Conservation (phyloP, 2,797 vertebrate genomes). For the Lateolabrax maculatus region DNA sequence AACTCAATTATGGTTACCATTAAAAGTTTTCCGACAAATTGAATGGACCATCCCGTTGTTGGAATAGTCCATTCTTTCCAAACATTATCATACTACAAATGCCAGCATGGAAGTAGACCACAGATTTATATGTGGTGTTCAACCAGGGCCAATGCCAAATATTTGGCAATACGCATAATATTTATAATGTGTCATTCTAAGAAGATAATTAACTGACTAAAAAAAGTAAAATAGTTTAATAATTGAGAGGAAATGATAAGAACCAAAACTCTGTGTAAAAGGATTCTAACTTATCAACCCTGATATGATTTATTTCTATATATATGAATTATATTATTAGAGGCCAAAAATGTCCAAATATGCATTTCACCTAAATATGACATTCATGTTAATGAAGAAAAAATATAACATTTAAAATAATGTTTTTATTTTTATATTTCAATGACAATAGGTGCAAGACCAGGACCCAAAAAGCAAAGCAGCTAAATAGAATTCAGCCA, state of each 20-base stretch:
- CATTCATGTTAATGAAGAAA: neutral
- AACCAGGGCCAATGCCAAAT: neutral
- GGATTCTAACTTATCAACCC: neutral
- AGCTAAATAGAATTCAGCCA: neutral
- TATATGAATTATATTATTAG: neutral
- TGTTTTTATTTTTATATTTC: neutral
- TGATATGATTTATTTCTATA: neutral
- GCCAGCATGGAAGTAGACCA: neutral
- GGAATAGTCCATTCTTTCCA: neutral
- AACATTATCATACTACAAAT: neutral
- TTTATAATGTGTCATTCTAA: neutral
- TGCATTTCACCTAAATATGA: neutral
- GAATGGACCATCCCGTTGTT: neutral
- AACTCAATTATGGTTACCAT: neutral
- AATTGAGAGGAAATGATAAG: neutral
- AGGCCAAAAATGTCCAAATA: neutral
- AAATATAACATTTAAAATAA: too few relatives aligned
- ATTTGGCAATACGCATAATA: neutral
- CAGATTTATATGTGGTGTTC: neutral
- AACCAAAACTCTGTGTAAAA: neutral
- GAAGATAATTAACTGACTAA: neutral
- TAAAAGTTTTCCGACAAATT: neutral
- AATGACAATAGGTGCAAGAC: neutral
- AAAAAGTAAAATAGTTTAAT: neutral
- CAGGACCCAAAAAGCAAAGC: neutral